A percentile compares a stretch with the other conserved stretches of the same genome.
These are phyloP conservation scores for Penelope pileata DNA, from an alignment of 2,113 vertebrate genomes.

Conservation along the genomic window DNA sequence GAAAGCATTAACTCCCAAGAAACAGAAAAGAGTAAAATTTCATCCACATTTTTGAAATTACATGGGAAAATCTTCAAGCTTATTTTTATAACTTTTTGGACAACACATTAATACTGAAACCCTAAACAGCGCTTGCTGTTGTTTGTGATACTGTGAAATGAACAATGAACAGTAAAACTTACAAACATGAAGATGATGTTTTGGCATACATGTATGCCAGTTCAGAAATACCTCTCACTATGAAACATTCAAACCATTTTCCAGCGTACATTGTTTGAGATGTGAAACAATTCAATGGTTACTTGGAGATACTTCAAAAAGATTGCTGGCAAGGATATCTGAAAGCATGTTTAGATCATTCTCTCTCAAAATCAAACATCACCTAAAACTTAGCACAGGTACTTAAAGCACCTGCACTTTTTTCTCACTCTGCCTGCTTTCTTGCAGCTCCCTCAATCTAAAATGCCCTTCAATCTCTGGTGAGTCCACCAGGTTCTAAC, in stretches of 20 bases:
- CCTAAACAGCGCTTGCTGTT: neutral
- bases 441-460: neutral
- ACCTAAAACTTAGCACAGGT: neutral
- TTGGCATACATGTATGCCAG: neutral
- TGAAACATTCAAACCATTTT: neutral
- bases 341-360: neutral
- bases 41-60: neutral
- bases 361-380: neutral
- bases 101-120: neutral
- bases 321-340: neutral
- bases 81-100: neutral
- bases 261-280: neutral
- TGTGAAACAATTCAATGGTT: neutral
- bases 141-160: neutral
- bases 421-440: neutral
- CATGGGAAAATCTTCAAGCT: neutral
- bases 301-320: neutral
- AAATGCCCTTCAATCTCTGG: neutral
- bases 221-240: neutral
- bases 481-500: neutral
- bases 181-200: neutral
- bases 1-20: slow-evolving; percentile 1
- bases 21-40: neutral
- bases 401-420: neutral
- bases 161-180: neutral